Conservation (phyloP, 30 jellyfish, hydroid and myxozoan genomes). For the Turritopsis dohrnii region DNA sequence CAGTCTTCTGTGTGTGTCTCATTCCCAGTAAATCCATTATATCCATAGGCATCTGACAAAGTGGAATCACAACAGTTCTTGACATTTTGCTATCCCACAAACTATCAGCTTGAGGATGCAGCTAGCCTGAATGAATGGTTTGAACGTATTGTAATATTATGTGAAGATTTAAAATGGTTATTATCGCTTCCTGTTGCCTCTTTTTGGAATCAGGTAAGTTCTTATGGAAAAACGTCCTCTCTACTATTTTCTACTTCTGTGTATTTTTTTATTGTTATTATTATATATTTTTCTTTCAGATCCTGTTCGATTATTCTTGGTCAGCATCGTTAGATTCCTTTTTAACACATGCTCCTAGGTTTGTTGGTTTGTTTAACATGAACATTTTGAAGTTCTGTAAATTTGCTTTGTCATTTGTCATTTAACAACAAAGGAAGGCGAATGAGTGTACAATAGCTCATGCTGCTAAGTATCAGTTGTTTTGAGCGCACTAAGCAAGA, state of each 20-base stretch:
- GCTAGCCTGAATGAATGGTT: constrained; percentile 58
- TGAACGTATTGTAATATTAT: constrained; percentile 64
- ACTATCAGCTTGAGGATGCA: constrained; percentile 33
- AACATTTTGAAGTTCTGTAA: background rate
- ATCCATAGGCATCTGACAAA: background rate
- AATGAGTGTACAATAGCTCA: too few species aligned
- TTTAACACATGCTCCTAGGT: constrained; percentile 68
- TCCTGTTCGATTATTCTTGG: constrained; percentile 45
- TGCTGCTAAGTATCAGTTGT: too few species aligned
- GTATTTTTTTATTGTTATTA: background rate
- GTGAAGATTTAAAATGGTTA: constrained; percentile 74
- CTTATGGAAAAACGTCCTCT: background rate
- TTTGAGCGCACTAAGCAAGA: too few species aligned
- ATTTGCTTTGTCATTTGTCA: background rate
- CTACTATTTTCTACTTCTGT: background rate
- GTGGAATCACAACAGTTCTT: constrained; percentile 18
- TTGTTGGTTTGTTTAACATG: too few species aligned
- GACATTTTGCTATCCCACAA: constrained; percentile 19
- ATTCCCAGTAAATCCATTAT: too few species aligned
- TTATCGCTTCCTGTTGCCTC: constrained; percentile 40
- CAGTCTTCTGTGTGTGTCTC: too few species aligned
- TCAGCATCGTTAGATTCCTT: constrained; percentile 47
- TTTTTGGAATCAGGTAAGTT: constrained; percentile 73
- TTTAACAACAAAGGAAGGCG: background rate
- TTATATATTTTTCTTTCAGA: constrained; percentile 34